Conservation (phyloP, 2,113 vertebrate genomes). For the Leucoraja erinaceus region DNA sequence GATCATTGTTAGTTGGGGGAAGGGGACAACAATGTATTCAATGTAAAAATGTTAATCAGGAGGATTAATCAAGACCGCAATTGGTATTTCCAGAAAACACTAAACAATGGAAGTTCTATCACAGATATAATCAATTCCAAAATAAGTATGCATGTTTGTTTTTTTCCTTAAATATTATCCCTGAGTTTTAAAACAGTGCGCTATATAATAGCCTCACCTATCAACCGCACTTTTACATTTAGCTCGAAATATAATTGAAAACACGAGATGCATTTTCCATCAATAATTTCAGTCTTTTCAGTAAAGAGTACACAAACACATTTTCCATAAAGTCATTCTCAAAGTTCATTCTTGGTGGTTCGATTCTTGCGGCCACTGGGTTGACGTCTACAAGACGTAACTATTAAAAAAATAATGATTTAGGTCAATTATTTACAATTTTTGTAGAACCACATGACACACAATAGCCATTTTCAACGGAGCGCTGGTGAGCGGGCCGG, state of each 20-base stretch:
- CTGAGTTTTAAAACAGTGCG: not conserved
- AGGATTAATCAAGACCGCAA: not conserved
- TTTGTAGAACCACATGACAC: not conserved
- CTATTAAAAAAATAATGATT: not conserved
- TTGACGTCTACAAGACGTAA: not conserved
- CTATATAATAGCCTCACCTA: not conserved
- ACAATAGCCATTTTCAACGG: not conserved
- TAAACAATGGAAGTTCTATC: not conserved
- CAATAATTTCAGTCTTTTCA: not conserved
- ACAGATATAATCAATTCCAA: not conserved
- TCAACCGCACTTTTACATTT: not conserved
- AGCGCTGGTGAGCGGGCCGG: too few relatives aligned
- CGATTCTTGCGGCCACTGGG: not conserved
- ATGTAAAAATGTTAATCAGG: too few relatives aligned
- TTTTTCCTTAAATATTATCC: not conserved
- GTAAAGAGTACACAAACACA: not conserved
- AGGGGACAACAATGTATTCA: too few relatives aligned
- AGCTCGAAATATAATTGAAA: not conserved
- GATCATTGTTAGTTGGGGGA: too few relatives aligned
- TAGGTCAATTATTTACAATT: not conserved
- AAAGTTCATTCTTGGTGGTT: not conserved
- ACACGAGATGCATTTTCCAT: constrained; percentile 18
- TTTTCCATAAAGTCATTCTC: not conserved
- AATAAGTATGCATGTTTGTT: not conserved
- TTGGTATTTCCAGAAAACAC: not conserved